phyloP scores from a whole-genome alignment of 2,113 vertebrate species.

The Columba janthina region DNA sequence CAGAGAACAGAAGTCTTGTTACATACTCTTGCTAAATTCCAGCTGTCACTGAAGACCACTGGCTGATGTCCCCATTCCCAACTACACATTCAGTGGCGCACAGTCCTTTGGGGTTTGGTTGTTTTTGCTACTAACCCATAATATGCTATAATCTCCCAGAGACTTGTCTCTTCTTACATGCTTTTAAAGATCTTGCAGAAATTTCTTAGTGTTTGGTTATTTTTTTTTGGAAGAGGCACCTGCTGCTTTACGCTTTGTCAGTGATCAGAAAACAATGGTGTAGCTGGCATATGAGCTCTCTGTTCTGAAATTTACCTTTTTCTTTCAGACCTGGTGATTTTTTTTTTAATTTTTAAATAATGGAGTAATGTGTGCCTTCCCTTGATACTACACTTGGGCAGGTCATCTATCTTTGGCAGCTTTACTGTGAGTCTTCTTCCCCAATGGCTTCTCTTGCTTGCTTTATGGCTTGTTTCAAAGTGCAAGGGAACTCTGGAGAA shows the following conservation, averaged over 20 bases:
- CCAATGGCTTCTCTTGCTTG: not conserved
- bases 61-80: not conserved
- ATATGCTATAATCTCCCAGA: not conserved
- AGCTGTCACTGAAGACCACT: not conserved
- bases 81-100: fast-evolving
- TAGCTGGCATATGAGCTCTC: not conserved
- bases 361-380: not conserved
- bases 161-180: not conserved
- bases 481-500: not conserved
- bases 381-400: not conserved
- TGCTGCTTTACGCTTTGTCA: not conserved
- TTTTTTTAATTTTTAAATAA: not conserved
- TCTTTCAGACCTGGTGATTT: not conserved
- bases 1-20: not conserved
- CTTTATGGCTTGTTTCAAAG: not conserved
- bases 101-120: not conserved
- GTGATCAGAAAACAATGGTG: not conserved
- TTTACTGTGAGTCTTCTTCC: not conserved
- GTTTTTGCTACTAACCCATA: not conserved
- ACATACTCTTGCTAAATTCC: not conserved
- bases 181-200: not conserved
- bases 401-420: not conserved
- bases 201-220: not conserved
- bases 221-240: not conserved
- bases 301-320: not conserved